Conservation (phyloP, 2,888 invertebrate genomes). For the Caenorhabditis sp. region DNA sequence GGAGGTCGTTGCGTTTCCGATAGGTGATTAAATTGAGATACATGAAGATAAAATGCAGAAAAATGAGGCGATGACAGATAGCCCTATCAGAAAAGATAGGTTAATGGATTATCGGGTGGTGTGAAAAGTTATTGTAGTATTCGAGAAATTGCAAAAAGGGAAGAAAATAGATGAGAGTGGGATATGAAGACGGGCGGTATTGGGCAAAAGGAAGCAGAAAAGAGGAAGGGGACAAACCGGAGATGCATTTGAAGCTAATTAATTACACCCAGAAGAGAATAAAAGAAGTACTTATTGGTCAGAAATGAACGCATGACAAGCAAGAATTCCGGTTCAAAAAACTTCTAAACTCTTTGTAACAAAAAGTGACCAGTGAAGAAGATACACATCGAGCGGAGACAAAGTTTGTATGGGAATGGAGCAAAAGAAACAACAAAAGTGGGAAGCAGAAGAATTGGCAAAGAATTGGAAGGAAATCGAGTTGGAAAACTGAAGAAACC, state of each 20-base stretch:
- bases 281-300: conserved; percentile 21
- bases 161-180: not conserved
- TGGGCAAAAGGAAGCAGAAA: not conserved
- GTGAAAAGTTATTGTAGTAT: conserved; percentile 15
- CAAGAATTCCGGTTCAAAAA: no score
- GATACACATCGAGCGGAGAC: no score
- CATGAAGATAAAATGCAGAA: conserved; percentile 1
- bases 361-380: no score
- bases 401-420: not conserved
- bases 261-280: conserved; percentile 31
- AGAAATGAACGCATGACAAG: no score
- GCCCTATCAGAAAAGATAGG: conserved; percentile 3
- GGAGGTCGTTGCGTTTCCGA: conserved; percentile 24
- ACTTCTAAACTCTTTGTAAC: no score
- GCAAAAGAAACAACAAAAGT: conserved; percentile 10
- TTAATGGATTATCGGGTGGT: not conserved
- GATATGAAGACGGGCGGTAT: not conserved
- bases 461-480: conserved; percentile 9
- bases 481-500: conserved; percentile 2
- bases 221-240: not conserved
- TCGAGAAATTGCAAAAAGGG: not conserved
- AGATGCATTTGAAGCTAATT: conserved; percentile 9
- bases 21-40: conserved; percentile 4
- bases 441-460: not conserved
- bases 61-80: conserved; percentile 3